Percentiles rank a stretch among this genome's conserved stretches.
These are phyloP conservation scores for Drosophila triauraria DNA, from an alignment of 1,140 invertebrate species.

Conservation along the genomic window DNA sequence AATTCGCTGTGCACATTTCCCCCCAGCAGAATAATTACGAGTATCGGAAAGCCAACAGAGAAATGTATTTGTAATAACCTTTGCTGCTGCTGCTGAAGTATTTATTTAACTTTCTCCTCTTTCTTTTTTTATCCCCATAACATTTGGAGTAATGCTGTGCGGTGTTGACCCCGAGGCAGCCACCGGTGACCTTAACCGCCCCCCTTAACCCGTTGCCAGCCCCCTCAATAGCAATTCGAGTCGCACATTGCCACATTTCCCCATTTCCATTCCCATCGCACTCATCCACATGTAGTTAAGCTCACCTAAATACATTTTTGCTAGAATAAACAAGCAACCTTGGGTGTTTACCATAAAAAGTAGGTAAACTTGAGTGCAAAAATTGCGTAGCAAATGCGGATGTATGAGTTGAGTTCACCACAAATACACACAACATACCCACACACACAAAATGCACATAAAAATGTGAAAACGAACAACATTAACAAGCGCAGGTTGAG, in stretches of 20 bases:
- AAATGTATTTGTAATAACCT: conserved; percentile 34
- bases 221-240: background rate
- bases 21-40: conserved; percentile 31
- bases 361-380: conserved; percentile 84
- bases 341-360: conserved; percentile 83
- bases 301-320: conserved; percentile 83
- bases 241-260: background rate
- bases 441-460: conserved; percentile 77
- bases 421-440: conserved; percentile 26
- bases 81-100: conserved; percentile 17
- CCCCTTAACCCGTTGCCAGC: conserved; percentile 5
- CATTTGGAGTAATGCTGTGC: conserved; percentile 28
- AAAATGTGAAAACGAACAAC: conserved; percentile 76
- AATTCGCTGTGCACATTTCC: conserved; percentile 25
- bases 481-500: conserved; percentile 40
- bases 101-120: conserved; percentile 44
- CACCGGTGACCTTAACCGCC: conserved; percentile 17
- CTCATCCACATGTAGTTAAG: conserved; percentile 69
- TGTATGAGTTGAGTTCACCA: conserved; percentile 49
- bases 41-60: conserved; percentile 27
- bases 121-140: background rate
- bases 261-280: conserved; percentile 31
- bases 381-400: conserved; percentile 71
- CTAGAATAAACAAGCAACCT: conserved; percentile 84
- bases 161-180: conserved; percentile 30